phyloP scores from a whole-genome alignment of 2,888 invertebrate genomes.

The Pseudoips prasinana region DNA sequence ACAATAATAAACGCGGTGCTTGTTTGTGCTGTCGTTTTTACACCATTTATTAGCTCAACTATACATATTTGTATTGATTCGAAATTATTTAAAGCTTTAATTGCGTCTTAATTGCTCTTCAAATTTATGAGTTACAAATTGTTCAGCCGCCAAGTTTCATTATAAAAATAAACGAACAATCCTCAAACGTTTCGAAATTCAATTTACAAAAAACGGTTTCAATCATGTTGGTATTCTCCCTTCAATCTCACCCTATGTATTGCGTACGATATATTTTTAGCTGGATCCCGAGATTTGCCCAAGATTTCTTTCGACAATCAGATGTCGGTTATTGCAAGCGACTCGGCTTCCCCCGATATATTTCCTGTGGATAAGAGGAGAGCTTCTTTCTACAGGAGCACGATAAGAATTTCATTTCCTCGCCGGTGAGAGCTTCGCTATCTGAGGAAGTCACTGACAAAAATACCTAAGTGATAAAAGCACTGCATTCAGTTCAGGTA shows the following conservation, averaged over 20 bases:
- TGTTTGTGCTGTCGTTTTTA: constrained; percentile 23
- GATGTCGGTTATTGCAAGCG: constrained; percentile 64
- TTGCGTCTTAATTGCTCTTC: too few species aligned
- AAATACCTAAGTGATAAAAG: constrained; percentile 79
- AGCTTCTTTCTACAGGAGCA: constrained; percentile 69
- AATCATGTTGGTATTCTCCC: too few species aligned
- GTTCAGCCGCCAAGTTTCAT: too few species aligned
- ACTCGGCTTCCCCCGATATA: constrained; percentile 62
- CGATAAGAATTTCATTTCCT: constrained; percentile 83
- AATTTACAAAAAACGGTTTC: too few species aligned
- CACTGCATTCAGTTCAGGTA: constrained; percentile 65
- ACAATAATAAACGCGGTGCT: constrained; percentile 40
- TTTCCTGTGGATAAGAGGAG: constrained; percentile 77
- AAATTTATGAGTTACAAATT: too few species aligned
- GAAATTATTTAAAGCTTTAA: too few species aligned
- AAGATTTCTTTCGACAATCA: constrained; percentile 69
- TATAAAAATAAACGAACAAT: too few species aligned
- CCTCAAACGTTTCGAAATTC: too few species aligned
- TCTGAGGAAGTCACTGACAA: constrained; percentile 76
- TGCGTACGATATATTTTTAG: constrained; percentile 47
- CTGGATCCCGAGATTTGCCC: constrained; percentile 49
- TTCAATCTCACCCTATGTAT: constrained; percentile 40
- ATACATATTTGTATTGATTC: constrained; percentile 11
- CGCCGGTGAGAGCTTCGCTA: constrained; percentile 67
- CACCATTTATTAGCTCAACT: constrained; percentile 27